Evolutionary conservation across 2,888 invertebrate species (phyloP).

Genomic region (Ochropacha duplaris): DNA sequence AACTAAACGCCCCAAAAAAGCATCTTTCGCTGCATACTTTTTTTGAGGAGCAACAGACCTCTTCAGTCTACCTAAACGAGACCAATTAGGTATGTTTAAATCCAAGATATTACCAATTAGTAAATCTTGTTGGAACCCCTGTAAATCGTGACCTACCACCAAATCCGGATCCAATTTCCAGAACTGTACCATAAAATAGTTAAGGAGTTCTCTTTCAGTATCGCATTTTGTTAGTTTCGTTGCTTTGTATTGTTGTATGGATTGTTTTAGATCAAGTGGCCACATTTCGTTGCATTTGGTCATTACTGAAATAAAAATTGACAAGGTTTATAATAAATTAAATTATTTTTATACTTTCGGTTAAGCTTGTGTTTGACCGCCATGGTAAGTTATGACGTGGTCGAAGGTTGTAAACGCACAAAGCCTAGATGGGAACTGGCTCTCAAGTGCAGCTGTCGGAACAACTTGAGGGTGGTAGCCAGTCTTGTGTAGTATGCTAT

Average conservation of each 20-base stretch:
- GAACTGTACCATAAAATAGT: slow-evolving; percentile 93
- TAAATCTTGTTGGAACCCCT: slow-evolving; percentile 94
- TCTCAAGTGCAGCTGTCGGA: no score
- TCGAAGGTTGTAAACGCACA: no score
- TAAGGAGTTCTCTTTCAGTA: slow-evolving; percentile 93
- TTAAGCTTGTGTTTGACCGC: no score
- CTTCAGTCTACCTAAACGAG: slow-evolving; percentile 93
- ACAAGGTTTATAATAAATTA: slow-evolving; percentile 8
- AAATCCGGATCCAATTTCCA: slow-evolving; percentile 96
- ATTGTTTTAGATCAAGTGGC: slow-evolving; percentile 92
- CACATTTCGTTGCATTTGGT: slow-evolving; percentile 91
- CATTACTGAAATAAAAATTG: slow-evolving; percentile 84
- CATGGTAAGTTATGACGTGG: no score
- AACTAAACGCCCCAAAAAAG: slow-evolving; percentile 91
- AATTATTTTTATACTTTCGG: background rate
- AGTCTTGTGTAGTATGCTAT: no score
- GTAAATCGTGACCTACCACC: slow-evolving; percentile 96
- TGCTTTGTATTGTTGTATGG: slow-evolving; percentile 85
- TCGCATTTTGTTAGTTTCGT: slow-evolving; percentile 91
- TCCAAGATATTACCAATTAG: slow-evolving; percentile 92
- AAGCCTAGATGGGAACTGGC: no score
- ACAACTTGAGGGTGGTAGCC: no score
- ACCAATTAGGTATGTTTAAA: slow-evolving; percentile 93
- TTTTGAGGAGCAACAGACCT: slow-evolving; percentile 84
- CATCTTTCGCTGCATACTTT: slow-evolving; percentile 80